phyloP scores from a whole-genome alignment of 2,888 invertebrate genomes.

The Dione juno region DNA sequence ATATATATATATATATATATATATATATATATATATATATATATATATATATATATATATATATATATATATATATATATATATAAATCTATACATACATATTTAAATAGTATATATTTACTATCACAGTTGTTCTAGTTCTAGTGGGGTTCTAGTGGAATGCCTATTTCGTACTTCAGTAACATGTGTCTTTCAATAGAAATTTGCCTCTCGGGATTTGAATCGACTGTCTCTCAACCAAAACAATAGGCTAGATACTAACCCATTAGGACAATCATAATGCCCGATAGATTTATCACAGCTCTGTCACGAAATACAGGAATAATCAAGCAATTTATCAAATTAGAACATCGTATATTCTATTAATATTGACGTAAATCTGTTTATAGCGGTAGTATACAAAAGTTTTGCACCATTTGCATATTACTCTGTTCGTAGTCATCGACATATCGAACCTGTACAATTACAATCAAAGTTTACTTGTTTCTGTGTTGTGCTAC shows the following conservation, averaged over 20 bases:
- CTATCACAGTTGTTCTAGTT: no score
- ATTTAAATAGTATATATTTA: no score
- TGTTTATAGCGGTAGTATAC: constrained; percentile 2
- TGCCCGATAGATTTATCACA: background rate
- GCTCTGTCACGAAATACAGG: background rate
- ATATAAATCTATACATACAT: no score
- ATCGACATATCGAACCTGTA: constrained; percentile 24
- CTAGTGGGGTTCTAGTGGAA: no score
- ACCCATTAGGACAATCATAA: background rate
- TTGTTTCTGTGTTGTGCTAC: constrained; percentile 14
- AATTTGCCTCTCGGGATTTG: background rate
- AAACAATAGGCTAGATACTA: background rate
- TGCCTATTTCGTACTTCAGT: no score
- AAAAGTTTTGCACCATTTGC: constrained; percentile 5
- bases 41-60: no score
- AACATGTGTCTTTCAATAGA: background rate
- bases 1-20: no score
- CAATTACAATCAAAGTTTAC: constrained; percentile 27
- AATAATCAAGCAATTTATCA: constrained; percentile 2
- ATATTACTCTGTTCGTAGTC: constrained; percentile 15
- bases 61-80: no score
- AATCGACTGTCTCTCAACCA: background rate
- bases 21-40: no score
- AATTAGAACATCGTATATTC: background rate
- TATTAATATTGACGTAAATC: constrained; percentile 9